Percentiles rank a stretch among this genome's conserved stretches.
phyloP scores from a whole-genome alignment of 2,113 vertebrate genomes.

The Tragelaphus imberbis region DNA sequence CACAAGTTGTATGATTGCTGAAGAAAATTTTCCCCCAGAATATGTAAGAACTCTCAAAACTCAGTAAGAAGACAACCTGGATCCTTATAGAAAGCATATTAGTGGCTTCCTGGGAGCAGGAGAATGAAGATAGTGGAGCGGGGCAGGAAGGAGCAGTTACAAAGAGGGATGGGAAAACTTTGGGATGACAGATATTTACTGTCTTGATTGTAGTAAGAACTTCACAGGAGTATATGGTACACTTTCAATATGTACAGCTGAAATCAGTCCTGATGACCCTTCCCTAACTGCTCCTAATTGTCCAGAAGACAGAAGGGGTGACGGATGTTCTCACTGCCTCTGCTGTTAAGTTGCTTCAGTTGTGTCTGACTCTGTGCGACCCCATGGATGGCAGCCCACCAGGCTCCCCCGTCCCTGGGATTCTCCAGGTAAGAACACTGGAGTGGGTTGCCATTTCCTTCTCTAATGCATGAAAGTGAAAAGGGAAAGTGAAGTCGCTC shows the following conservation, averaged over 20 bases:
- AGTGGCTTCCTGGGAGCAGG: background rate
- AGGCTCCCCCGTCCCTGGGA: too few relatives aligned
- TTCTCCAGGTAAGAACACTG: too few relatives aligned
- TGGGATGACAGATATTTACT: background rate
- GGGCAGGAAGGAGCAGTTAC: background rate
- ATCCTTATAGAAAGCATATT: background rate
- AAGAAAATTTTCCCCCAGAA: background rate
- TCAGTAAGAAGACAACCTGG: background rate
- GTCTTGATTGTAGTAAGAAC: too few relatives aligned
- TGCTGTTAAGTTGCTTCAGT: too few relatives aligned
- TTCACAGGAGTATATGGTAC: background rate
- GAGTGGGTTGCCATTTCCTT: too few relatives aligned
- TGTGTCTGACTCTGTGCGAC: accelerated
- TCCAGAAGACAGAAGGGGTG: background rate
- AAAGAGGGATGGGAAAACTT: background rate
- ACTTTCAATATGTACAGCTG: background rate
- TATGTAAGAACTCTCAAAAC: background rate
- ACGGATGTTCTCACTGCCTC: background rate
- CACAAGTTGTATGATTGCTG: background rate
- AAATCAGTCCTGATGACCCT: background rate
- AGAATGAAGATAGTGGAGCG: background rate
- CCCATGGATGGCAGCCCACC: too few relatives aligned
- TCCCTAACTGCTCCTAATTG: background rate
- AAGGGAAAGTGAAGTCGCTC: too few relatives aligned
- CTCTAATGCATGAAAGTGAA: too few relatives aligned